Evolutionary conservation across 2,113 vertebrate species (phyloP).

Genomic region (Aplodontia rufa): DNA sequence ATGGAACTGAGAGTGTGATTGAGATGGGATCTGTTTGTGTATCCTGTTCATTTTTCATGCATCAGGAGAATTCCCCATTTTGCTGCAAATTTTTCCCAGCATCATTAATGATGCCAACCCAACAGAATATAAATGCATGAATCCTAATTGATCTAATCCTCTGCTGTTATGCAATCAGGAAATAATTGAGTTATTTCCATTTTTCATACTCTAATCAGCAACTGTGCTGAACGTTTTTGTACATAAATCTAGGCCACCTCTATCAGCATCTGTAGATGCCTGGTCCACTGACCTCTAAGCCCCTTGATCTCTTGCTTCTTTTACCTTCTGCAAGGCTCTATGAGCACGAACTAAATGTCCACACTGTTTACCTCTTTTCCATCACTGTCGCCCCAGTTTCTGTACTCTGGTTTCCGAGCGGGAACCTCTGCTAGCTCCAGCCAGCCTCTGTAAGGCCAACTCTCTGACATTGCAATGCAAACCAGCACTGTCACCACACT

Average conservation of each 20-base stretch:
- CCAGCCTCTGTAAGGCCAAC: background rate
- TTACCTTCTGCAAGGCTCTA: background rate
- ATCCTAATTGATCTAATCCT: constrained; percentile 51
- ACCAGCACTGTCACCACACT: background rate
- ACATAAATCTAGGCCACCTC: constrained; percentile 18
- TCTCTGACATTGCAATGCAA: background rate
- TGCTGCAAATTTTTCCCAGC: constrained; percentile 27
- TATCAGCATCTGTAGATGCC: background rate
- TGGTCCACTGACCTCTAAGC: background rate
- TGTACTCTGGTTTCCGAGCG: background rate
- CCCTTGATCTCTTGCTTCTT: background rate
- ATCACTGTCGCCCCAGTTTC: background rate
- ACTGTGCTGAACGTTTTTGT: background rate
- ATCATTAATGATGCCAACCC: constrained; percentile 26
- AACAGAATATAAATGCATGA: constrained; percentile 45
- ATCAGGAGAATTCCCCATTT: constrained; percentile 30
- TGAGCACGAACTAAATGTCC: background rate
- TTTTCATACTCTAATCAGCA: constrained; percentile 37
- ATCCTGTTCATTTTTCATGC: background rate
- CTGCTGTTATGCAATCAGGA: constrained; percentile 49
- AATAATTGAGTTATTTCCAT: constrained; percentile 61
- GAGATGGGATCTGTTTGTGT: background rate
- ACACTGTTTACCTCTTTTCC: background rate
- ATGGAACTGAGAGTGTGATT: background rate
- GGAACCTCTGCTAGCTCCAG: background rate